Percentiles rank a stretch among this genome's conserved stretches.
Conservation (phyloP, 2,888 invertebrate genomes). For the Drosophila falleni region DNA sequence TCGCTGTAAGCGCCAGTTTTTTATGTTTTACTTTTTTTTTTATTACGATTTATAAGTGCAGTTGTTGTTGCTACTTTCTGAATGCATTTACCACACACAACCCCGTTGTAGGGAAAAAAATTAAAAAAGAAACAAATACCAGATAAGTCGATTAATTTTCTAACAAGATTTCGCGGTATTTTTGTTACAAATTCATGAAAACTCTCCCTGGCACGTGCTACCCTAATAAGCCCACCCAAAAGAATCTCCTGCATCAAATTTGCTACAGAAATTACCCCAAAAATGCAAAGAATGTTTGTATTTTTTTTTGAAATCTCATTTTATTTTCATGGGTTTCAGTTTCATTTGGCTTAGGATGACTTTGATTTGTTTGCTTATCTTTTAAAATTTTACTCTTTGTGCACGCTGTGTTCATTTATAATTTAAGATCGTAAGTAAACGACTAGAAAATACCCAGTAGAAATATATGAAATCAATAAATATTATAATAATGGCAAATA, state of each 20-base stretch:
- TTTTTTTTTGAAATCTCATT: slow-evolving; percentile 38
- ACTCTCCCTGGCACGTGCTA: slow-evolving; percentile 65
- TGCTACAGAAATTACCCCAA: slow-evolving; percentile 70
- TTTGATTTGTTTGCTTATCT: slow-evolving; percentile 71
- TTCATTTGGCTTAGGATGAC: slow-evolving; percentile 57
- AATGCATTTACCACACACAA: slow-evolving; percentile 47
- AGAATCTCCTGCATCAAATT: slow-evolving; percentile 39
- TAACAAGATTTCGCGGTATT: slow-evolving; percentile 76
- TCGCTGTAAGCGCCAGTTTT: slow-evolving; percentile 56
- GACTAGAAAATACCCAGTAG: not conserved
- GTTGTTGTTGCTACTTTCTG: slow-evolving; percentile 36
- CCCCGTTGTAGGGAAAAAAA: not conserved
- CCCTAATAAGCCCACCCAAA: slow-evolving; percentile 62
- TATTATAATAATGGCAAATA: too few species aligned
- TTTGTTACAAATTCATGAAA: slow-evolving; percentile 56
- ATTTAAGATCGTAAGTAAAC: not conserved
- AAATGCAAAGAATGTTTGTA: slow-evolving; percentile 58
- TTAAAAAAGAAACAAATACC: slow-evolving; percentile 34
- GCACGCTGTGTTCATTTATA: not conserved
- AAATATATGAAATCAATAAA: not conserved
- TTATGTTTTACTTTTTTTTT: slow-evolving; percentile 39
- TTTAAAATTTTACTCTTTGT: slow-evolving; percentile 53
- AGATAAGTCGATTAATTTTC: slow-evolving; percentile 81
- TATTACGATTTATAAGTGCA: slow-evolving; percentile 59
- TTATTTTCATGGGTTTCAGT: slow-evolving; percentile 52